Conservation (phyloP, 2,113 vertebrate genomes). For the Psittacus erithacus region DNA sequence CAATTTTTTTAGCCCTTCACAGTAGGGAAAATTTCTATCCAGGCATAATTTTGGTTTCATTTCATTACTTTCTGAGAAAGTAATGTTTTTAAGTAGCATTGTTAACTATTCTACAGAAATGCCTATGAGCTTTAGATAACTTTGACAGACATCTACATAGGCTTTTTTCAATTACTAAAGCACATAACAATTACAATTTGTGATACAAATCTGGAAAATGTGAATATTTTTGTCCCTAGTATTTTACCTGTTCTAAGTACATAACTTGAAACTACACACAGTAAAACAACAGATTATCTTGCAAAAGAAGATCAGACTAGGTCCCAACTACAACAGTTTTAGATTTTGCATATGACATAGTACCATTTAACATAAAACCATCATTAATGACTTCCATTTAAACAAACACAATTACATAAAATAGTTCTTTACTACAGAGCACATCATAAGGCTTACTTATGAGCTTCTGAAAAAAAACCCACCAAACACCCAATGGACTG, state of each 20-base stretch:
- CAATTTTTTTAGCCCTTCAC: not conserved
- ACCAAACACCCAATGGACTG: not conserved
- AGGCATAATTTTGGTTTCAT: not conserved
- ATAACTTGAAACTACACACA: not conserved
- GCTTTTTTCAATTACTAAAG: not conserved
- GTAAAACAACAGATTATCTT: not conserved
- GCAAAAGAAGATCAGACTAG: not conserved
- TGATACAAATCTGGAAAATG: not conserved
- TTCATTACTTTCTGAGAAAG: not conserved
- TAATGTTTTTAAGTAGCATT: not conserved
- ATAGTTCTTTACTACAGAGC: not conserved
- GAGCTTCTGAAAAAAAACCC: not conserved
- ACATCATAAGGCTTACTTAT: not conserved
- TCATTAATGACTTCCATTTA: not conserved
- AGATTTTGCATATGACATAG: not conserved
- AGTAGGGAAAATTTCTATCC: not conserved
- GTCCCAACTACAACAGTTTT: not conserved
- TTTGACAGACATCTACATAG: not conserved
- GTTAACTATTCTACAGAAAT: not conserved
- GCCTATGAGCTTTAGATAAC: not conserved
- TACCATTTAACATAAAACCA: not conserved
- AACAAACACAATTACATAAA: not conserved
- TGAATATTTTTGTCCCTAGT: not conserved
- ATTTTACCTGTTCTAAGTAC: not conserved
- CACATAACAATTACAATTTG: not conserved